phyloP scores from a whole-genome alignment of 2,797 vertebrate species.

The Percopsis omiscomaycus region DNA sequence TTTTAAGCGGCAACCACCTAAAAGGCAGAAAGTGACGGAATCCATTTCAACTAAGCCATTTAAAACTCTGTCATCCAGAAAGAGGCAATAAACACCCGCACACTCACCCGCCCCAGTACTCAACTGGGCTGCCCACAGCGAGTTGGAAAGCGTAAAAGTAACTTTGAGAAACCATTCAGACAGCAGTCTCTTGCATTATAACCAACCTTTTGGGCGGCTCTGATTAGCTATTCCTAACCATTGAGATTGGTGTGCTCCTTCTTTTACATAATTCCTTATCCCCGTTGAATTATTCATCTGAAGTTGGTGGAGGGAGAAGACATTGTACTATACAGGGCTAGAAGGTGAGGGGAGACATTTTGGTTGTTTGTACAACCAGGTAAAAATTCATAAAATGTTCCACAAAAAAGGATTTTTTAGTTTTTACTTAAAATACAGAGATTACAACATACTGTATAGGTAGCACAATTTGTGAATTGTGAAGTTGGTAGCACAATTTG shows the following conservation, averaged over 20 bases:
- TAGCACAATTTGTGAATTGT: no score
- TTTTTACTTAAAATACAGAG: no score
- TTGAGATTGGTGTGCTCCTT: conserved; percentile 65
- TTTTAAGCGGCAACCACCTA: not conserved
- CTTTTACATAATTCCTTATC: conserved; percentile 73
- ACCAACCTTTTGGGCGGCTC: conserved; percentile 63
- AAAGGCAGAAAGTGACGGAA: not conserved
- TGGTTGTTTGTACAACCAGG: conserved; percentile 25
- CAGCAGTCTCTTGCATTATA: conserved; percentile 38
- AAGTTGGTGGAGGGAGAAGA: conserved; percentile 58
- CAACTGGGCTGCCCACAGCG: conserved; percentile 26
- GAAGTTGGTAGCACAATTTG: not conserved
- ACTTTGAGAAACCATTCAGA: conserved; percentile 47
- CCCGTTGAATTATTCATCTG: conserved; percentile 68
- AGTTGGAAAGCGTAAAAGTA: conserved; percentile 42
- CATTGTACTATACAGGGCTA: conserved; percentile 43
- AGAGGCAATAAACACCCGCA: conserved; percentile 3
- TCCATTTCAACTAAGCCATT: not conserved
- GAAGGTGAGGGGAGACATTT: conserved; percentile 45
- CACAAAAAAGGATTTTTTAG: conserved; percentile 19
- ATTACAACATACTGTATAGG: no score
- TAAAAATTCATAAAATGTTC: conserved; percentile 44
- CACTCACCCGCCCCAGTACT: not conserved
- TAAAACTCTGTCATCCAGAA: not conserved
- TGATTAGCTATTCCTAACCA: conserved; percentile 70